Evolutionary conservation across 2,113 vertebrate genomes (phyloP).

Genomic region (Rhabdornis inornatus): DNA sequence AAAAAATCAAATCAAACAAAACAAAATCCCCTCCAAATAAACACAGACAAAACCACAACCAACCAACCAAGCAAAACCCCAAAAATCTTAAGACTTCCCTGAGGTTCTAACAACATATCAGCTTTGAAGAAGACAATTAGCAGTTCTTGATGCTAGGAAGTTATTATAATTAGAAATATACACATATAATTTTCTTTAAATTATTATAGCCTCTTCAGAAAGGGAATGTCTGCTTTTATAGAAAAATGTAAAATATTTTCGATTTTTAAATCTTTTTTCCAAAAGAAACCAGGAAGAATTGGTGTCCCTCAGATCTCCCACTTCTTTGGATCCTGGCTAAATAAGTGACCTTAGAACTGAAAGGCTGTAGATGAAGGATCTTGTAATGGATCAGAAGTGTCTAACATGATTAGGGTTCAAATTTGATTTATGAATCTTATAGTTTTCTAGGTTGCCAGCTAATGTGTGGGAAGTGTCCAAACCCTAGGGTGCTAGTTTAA

Average conservation of each 20-base stretch:
- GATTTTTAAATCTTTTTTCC: fast-evolving
- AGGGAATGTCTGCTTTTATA: neutral
- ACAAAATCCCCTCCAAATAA: neutral
- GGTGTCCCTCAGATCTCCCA: neutral
- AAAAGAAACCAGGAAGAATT: neutral
- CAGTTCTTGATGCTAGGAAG: neutral
- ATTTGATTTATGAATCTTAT: neutral
- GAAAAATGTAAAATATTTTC: neutral
- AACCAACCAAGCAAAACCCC: neutral
- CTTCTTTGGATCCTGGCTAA: neutral
- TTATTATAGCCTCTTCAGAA: neutral
- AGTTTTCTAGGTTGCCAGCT: neutral
- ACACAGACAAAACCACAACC: neutral
- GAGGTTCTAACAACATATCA: neutral
- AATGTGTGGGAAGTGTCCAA: neutral
- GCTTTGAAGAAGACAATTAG: neutral
- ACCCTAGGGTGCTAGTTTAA: neutral
- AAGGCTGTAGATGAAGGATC: neutral
- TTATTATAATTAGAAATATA: neutral
- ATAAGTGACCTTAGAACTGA: neutral
- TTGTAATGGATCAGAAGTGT: neutral
- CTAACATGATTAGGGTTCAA: neutral
- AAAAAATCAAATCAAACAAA: neutral
- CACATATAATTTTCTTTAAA: neutral
- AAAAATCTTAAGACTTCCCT: neutral